These are phyloP conservation scores for Coreius guichenoti DNA, from an alignment of 2,797 vertebrate species.

Conservation along the genomic window DNA sequence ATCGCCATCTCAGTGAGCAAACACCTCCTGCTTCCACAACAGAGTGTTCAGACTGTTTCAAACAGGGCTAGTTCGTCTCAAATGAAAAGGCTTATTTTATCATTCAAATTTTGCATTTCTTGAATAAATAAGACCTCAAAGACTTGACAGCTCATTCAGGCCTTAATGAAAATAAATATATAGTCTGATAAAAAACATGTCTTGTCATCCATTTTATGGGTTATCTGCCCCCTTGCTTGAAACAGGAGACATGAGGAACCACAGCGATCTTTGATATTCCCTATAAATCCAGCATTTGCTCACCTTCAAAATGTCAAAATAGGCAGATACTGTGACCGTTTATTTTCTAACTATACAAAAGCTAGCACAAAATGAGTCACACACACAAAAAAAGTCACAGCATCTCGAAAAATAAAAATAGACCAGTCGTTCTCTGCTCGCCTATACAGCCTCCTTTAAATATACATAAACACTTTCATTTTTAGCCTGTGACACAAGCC, in stretches of 20 bases:
- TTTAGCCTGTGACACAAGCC: neutral
- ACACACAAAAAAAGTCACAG: neutral
- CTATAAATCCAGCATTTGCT: neutral
- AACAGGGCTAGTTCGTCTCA: conserved; percentile 24
- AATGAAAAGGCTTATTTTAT: conserved; percentile 29
- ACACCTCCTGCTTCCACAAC: conserved; percentile 12
- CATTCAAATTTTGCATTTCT: conserved; percentile 12
- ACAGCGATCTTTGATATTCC: neutral
- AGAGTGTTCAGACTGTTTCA: conserved; percentile 12
- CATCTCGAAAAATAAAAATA: conserved; percentile 11
- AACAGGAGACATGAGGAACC: neutral
- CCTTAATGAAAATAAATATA: conserved; percentile 32
- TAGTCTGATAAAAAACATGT: conserved; percentile 10
- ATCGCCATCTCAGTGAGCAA: conserved; percentile 7
- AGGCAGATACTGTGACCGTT: neutral
- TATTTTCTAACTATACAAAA: neutral
- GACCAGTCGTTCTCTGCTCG: neutral
- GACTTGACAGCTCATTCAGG: conserved; percentile 8
- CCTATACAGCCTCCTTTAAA: conserved; percentile 6
- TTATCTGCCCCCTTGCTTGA: conserved; percentile 8
- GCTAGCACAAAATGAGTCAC: conserved; percentile 15
- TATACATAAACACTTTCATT: conserved; percentile 25
- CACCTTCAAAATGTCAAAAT: neutral
- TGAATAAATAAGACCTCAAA: conserved; percentile 32
- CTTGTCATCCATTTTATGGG: neutral